These are phyloP conservation scores for Cliona cf. orientalis DNA, from an alignment of 37 sponge, comb jelly and placozoan species.

Conservation along the genomic window DNA sequence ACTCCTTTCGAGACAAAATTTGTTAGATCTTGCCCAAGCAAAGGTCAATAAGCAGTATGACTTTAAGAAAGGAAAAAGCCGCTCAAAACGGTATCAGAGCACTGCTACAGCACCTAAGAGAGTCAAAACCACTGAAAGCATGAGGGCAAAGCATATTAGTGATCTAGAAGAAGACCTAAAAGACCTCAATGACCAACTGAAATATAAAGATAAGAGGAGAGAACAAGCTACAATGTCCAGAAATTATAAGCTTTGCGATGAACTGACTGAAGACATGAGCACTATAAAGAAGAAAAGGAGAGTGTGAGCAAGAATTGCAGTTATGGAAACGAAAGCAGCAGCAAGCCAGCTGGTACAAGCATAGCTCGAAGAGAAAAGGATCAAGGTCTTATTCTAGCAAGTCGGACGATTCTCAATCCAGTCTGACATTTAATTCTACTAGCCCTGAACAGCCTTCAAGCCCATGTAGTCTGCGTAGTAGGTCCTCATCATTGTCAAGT, in stretches of 20 bases:
- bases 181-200: background rate
- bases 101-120: background rate
- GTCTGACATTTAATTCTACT: too few species aligned
- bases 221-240: background rate
- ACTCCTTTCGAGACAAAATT: background rate
- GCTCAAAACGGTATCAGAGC: background rate
- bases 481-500: too few species aligned
- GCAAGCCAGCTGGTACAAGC: background rate
- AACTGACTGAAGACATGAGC: constrained; percentile 16
- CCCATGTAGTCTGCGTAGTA: too few species aligned
- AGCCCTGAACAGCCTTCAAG: too few species aligned
- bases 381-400: too few species aligned
- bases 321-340: background rate
- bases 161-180: background rate
- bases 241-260: constrained; percentile 13
- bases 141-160: background rate
- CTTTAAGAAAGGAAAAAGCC: constrained; percentile 27
- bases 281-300: background rate
- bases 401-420: too few species aligned
- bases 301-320: background rate
- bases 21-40: background rate
- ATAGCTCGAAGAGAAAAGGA: too few species aligned
- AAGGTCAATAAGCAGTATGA: background rate
- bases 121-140: background rate
- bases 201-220: constrained; percentile 4